phyloP scores from a whole-genome alignment of 2,113 vertebrate genomes.

The Gallinago paraguaiae region DNA sequence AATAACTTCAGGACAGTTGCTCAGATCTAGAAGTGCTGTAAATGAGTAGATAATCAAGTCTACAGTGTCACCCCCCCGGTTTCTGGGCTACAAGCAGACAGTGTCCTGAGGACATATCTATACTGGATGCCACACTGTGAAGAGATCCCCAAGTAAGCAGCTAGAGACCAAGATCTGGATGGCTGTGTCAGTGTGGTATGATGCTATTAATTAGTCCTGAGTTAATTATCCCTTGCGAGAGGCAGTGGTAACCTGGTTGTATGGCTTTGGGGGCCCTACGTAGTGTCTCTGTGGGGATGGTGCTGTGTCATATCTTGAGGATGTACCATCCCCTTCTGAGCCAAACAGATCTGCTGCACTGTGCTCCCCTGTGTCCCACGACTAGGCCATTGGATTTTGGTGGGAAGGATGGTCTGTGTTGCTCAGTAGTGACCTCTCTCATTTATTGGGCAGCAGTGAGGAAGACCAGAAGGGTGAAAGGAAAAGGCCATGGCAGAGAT shows the following conservation, averaged over 20 bases:
- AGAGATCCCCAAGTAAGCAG: conserved; percentile 5
- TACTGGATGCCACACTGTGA: not conserved
- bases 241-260: conserved; percentile 22
- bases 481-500: not conserved
- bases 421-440: not conserved
- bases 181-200: not conserved
- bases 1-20: not conserved
- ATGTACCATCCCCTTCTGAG: not conserved
- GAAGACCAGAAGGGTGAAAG: not conserved
- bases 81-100: not conserved
- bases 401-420: not conserved
- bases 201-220: conserved; percentile 54
- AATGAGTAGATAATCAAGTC: conserved; percentile 7
- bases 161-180: not conserved
- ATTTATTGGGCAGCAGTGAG: not conserved
- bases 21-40: not conserved
- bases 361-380: not conserved
- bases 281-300: not conserved
- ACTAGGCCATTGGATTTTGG: not conserved
- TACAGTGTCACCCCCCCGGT: not conserved
- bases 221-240: conserved; percentile 31
- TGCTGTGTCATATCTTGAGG: not conserved
- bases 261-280: not conserved
- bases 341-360: not conserved
- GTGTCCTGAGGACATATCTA: not conserved